These are phyloP conservation scores for Campylorhamphus procurvoides DNA, from an alignment of 2,113 vertebrate species.

Conservation along the genomic window DNA sequence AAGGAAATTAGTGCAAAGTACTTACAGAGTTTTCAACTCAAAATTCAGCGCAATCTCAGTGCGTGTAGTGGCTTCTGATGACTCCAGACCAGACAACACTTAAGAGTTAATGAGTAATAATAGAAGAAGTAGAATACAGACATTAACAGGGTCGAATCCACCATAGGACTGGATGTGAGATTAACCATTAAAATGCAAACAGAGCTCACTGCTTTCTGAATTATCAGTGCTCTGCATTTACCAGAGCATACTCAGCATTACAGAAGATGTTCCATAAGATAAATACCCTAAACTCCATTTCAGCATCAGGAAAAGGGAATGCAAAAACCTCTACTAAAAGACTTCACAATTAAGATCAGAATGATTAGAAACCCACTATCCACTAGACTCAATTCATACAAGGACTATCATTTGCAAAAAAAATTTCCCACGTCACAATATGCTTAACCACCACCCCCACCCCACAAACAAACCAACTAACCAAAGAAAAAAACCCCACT, in stretches of 20 bases:
- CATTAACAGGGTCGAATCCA: neutral
- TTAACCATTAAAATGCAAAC: neutral
- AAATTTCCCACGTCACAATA: neutral
- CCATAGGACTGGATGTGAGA: neutral
- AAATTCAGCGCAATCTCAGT: neutral
- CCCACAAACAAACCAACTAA: neutral
- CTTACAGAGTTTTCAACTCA: neutral
- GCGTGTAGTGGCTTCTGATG: neutral
- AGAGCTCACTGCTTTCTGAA: neutral
- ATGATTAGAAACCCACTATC: neutral
- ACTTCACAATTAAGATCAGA: neutral
- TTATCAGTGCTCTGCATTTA: neutral
- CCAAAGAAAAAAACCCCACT: neutral
- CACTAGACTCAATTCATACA: neutral
- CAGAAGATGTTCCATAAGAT: neutral
- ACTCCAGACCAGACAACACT: neutral
- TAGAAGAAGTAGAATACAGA: neutral
- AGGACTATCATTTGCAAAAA: neutral
- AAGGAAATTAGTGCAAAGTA: neutral
- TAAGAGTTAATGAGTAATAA: slow-evolving; percentile 32
- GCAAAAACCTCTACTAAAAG: neutral
- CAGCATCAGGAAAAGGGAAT: neutral
- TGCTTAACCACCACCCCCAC: accelerated
- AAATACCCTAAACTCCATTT: neutral
- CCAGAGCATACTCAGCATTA: slow-evolving; percentile 1